Evolutionary conservation across 2,797 vertebrate species (phyloP).

Genomic region (Cheirogaleus major): DNA sequence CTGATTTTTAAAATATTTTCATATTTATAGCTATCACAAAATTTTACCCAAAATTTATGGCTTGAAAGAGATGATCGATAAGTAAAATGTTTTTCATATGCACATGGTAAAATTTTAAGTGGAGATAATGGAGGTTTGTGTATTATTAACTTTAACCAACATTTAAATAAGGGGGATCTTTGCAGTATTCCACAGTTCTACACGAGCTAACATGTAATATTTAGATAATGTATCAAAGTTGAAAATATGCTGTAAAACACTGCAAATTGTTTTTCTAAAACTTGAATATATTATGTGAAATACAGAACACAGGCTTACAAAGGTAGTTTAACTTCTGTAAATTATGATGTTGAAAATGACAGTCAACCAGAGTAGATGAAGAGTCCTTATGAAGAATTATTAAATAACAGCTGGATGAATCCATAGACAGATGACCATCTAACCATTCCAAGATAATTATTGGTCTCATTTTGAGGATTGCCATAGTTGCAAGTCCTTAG

Average conservation of each 20-base stretch:
- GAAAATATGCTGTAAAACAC: neutral
- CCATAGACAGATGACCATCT: neutral
- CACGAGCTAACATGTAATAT: constrained; percentile 13
- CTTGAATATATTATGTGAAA: constrained; percentile 21
- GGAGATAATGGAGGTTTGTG: neutral
- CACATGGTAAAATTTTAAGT: constrained; percentile 42
- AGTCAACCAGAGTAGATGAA: neutral
- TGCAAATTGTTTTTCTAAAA: constrained; percentile 34
- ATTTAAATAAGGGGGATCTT: constrained; percentile 38
- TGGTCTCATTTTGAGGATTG: constrained; percentile 30
- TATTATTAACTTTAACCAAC: constrained; percentile 29
- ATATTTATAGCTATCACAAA: constrained; percentile 23
- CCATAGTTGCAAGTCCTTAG: neutral
- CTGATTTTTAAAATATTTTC: constrained; percentile 42
- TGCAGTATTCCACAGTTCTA: constrained; percentile 6
- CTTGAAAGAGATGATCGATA: constrained; percentile 20
- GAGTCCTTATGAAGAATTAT: constrained; percentile 20
- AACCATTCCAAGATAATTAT: constrained; percentile 5
- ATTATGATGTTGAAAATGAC: constrained; percentile 21
- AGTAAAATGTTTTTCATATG: constrained; percentile 49
- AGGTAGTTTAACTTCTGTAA: neutral
- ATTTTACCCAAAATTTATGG: constrained; percentile 37
- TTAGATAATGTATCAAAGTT: constrained; percentile 37
- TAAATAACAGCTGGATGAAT: neutral
- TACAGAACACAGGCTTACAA: constrained; percentile 4